A percentile compares a stretch with the other conserved stretches of the same genome.
These are phyloP conservation scores for Chironomus riparius DNA, from an alignment of 2,888 invertebrate species.

Conservation along the genomic window DNA sequence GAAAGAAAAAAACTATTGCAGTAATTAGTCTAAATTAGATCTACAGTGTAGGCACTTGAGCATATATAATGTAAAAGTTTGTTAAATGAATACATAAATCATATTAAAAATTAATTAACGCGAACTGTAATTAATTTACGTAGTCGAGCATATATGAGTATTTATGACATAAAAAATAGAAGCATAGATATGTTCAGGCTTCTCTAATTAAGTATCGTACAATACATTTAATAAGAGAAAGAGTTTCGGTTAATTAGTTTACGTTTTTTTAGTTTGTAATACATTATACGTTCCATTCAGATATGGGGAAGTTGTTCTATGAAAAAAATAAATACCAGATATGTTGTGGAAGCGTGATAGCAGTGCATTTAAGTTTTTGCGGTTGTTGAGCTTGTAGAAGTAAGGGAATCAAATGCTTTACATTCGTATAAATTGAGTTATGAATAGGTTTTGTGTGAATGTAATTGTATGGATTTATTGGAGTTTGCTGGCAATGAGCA, in stretches of 20 bases:
- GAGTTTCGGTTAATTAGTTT: slow-evolving; percentile 1
- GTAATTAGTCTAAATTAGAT: neutral
- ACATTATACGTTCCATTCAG: too few relatives aligned
- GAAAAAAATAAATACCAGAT: neutral
- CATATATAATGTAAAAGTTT: neutral
- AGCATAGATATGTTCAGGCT: neutral
- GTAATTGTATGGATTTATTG: too few relatives aligned
- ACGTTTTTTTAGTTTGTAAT: neutral
- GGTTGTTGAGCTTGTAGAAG: too few relatives aligned
- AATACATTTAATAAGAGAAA: neutral
- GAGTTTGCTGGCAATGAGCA: too few relatives aligned
- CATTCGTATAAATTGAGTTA: too few relatives aligned
- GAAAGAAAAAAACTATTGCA: neutral
- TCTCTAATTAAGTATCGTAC: neutral
- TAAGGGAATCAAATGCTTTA: too few relatives aligned
- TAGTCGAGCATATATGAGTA: neutral
- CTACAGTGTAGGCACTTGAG: neutral
- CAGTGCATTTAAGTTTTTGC: too few relatives aligned
- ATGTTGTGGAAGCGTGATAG: too few relatives aligned
- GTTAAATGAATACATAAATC: neutral
- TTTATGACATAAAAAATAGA: neutral
- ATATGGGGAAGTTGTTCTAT: too few relatives aligned
- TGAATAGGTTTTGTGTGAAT: neutral
- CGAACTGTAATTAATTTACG: neutral
- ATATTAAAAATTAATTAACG: slow-evolving; percentile 12